Base-by-base conservation (phyloP, 2,113 vertebrate species). In the Eubucco bourcierii region DNA sequence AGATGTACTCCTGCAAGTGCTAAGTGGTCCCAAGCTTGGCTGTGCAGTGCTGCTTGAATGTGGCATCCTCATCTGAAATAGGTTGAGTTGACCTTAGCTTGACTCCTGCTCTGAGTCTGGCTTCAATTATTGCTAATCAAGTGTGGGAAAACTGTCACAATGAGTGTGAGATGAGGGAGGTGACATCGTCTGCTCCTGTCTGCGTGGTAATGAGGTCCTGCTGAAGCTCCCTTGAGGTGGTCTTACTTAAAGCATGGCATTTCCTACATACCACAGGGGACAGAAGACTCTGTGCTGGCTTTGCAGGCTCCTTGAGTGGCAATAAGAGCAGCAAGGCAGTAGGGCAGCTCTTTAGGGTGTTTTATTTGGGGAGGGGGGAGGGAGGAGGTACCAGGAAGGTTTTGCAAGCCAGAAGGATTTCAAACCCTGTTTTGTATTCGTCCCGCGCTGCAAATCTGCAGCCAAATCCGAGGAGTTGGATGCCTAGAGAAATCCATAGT, bases 401-500 rank as follows among this genome's bases (percentile, higher is more conserved):
- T 61, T 61, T 33, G 67, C 17, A 33, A 75, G 73, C 70, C 59
- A 25, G 68, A 2, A 74, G 74, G 77, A 75, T 75, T 94, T 53
- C 37, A 61, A 94, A 53, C 74, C 65, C 85, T 28, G 27, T 93
- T 94, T 94, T 96, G 93, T 84, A 74, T 95, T 95, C 84, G 33
- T 44, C 88, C 88, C 39, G 81, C n/a, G 63, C 76, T 93, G 91
- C 96, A 63, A 67, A 76, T 97, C 95, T 94, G 67, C 74, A 96
- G 96, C 95, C 96, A 96, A 82, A 84, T 89, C 60, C 41, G 10
- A 63, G 70, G 92, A 94, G 73, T 88, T 81, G 92, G 88, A 83
- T 76, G 71, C 87, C 24, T 34, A 91, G 88, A 97, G 95, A 93
- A 96, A 93, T 90, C 86, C 47, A 24, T 39, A 66, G 97, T 98